Base-by-base conservation (phyloP, 2,113 vertebrate species). In the Bucco capensis region DNA sequence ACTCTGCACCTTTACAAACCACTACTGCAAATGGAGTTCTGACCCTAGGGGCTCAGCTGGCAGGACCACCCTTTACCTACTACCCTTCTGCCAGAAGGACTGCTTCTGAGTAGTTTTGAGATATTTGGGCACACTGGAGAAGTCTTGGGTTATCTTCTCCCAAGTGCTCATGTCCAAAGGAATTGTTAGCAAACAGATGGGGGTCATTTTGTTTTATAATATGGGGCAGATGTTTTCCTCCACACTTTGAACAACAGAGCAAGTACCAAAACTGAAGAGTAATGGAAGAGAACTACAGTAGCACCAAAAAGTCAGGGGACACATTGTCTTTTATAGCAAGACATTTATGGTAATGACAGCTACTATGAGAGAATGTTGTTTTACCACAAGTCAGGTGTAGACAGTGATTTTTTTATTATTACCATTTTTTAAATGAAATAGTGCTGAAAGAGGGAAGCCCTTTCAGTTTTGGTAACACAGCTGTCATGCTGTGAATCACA, bases 391-490 rank as follows among this genome's bases (percentile, higher is more conserved):
- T 72, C 67, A 85, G 71, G 62, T 90, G 74, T 95, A 94, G 74
- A 90, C 74, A 78, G 57, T 82, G 73, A 71, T 82, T 91, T 88
- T 87, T 92, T 92, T 87, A n/a, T n/a, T n/a, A n/a, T n/a, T n/a
- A n/a, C n/a, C n/a, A n/a, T 88, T 87, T 92, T 92, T 87, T 3
- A 82, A 94, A 77, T 73, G 75, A 62, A 87, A 35, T 88, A 92
- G 73, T 90, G 90, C 77, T 89, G 81, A 90, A 89, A 86, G 47
- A 83, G 78, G 89, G 75, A 94, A 93, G 64, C 58, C 88, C 84
- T 95, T 95, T 93, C 93, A 92, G 86, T 95, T 94, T 92, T 73
- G 81, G 77, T 87, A 95, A 90, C 86, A 66, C 92, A 95, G 95
- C 92, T 96, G 93, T 94, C 73, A 66, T 56, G 35, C 82, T 71